Percentiles rank a stretch among this genome's conserved stretches.
Evolutionary conservation across 2,888 invertebrate genomes (phyloP).

Genomic region (Ephialtes manifestator): DNA sequence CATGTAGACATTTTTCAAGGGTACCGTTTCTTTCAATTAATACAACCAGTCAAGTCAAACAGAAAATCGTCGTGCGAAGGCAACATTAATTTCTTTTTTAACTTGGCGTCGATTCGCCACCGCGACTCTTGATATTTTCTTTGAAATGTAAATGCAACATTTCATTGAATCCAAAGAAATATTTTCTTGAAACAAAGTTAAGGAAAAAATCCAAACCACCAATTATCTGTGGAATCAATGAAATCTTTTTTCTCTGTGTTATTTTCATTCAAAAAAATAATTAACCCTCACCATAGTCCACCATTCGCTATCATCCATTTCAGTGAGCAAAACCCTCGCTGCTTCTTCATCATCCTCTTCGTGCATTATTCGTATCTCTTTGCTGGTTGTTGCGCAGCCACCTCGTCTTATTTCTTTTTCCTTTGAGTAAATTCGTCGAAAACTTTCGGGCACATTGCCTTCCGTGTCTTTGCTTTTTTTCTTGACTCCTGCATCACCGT

Average conservation of each 20-base stretch:
- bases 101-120: too few relatives aligned
- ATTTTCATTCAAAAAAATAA: not conserved
- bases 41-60: too few relatives aligned
- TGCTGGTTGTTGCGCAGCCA: conserved; percentile 78
- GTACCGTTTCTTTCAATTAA: too few relatives aligned
- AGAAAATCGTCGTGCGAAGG: too few relatives aligned
- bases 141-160: too few relatives aligned
- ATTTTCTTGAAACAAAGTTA: too few relatives aligned
- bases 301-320: conserved; percentile 82
- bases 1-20: too few relatives aligned
- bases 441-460: conserved; percentile 70
- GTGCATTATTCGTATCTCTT: conserved; percentile 74
- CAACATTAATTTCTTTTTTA: too few relatives aligned
- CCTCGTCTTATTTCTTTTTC: conserved; percentile 74
- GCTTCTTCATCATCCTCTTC: conserved; percentile 76
- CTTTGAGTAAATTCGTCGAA: conserved; percentile 74
- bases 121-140: too few relatives aligned
- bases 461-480: conserved; percentile 46
- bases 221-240: too few relatives aligned
- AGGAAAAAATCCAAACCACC: too few relatives aligned
- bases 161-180: too few relatives aligned
- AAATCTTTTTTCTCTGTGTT: not conserved
- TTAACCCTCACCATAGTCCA: conserved; percentile 81
- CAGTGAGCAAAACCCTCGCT: conserved; percentile 77
- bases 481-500: conserved; percentile 49